These are phyloP conservation scores for Pandemis corylana DNA, from an alignment of 2,888 invertebrate species.

Conservation along the genomic window DNA sequence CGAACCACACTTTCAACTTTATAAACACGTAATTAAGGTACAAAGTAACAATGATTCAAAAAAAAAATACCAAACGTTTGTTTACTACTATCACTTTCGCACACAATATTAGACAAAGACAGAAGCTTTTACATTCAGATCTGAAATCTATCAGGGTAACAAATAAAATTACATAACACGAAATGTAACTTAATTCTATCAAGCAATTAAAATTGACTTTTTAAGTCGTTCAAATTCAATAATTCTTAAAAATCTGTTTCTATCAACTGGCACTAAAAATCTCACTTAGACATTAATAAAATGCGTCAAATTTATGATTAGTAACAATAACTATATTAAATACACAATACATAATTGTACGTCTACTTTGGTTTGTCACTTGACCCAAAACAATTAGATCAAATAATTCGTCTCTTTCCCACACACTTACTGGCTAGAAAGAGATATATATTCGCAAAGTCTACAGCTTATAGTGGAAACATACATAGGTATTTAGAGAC, in stretches of 20 bases:
- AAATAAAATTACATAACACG: not conserved
- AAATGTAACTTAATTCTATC: not conserved
- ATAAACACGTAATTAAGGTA: not conserved
- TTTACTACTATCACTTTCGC: not conserved
- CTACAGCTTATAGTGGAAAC: too few relatives aligned
- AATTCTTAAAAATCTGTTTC: not conserved
- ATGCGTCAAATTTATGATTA: not conserved
- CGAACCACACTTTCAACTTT: not conserved
- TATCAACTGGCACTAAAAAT: conserved; percentile 18
- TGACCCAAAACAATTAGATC: too few relatives aligned
- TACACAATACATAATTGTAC: not conserved
- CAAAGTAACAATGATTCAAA: not conserved
- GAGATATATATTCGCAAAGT: too few relatives aligned
- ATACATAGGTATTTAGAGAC: too few relatives aligned
- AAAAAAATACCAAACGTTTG: too few relatives aligned
- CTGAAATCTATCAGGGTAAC: not conserved
- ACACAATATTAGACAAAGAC: not conserved
- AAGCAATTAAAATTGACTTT: not conserved
- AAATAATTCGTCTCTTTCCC: too few relatives aligned
- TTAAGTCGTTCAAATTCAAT: too few relatives aligned
- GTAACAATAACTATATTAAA: not conserved
- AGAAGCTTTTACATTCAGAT: not conserved
- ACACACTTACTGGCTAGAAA: too few relatives aligned
- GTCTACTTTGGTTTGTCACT: not conserved
- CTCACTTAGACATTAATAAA: conserved; percentile 5